Conservation (phyloP, 2,113 vertebrate species). For the Leptosomus discolor region DNA sequence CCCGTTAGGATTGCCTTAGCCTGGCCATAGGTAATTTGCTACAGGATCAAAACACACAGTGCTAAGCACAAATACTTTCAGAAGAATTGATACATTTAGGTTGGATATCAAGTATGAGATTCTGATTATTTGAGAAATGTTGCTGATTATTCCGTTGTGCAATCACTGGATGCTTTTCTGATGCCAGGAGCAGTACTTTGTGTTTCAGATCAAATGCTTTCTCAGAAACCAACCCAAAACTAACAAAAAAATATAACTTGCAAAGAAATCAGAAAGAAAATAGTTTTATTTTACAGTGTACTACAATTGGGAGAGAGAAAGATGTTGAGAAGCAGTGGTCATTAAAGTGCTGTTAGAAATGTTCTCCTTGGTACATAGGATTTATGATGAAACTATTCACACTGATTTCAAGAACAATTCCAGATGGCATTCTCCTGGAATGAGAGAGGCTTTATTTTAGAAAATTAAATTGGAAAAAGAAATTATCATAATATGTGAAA, state of each 20-base stretch:
- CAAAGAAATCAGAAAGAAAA: neutral
- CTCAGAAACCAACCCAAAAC: neutral
- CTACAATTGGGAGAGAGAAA: neutral
- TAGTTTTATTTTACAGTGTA: neutral
- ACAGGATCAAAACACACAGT: neutral
- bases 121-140: neutral
- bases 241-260: neutral
- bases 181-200: neutral
- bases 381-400: neutral
- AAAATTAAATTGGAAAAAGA: neutral
- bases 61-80: neutral
- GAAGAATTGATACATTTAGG: neutral
- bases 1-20: neutral
- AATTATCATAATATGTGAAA: neutral
- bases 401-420: neutral
- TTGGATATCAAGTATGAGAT: neutral
- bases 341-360: neutral
- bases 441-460: neutral
- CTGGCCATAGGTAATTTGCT: neutral
- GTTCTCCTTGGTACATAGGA: neutral
- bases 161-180: neutral
- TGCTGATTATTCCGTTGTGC: neutral
- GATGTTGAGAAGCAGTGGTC: neutral
- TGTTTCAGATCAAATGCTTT: neutral
- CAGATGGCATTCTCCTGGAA: neutral